Base-by-base conservation (phyloP, 2,888 invertebrate species). In the Tenthredo mesomela region DNA sequence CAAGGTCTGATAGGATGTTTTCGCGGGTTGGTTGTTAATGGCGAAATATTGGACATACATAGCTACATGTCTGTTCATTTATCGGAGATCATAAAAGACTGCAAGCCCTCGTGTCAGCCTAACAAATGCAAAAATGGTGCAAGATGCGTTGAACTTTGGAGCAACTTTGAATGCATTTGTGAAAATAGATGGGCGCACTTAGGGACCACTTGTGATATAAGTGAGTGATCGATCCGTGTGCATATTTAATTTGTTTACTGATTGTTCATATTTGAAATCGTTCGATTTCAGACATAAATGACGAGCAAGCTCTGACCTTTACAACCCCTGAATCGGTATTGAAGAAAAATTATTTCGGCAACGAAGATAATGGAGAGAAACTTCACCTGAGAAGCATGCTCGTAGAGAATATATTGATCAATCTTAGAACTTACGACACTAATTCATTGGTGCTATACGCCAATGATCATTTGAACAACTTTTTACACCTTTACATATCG, bases 1-100 rank as follows among this genome's bases (percentile, higher is more conserved):
- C 97, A 97, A 94, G 98, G 98, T 7, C 95, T 98, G 29, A 98
- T 98, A 88, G 99, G 99, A 37, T 99, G 99, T 93, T 98, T 98
- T 93, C 95, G 98, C 89, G 98, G 98, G 6, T 94, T 98, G 82
- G 97, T 98, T 0, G 98, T 98, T 33, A 98, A 98, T 91, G 97
- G 98, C 25, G 97, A 97, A 94, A 97, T 98, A 86, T 94, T 98
- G 67, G 98, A 98, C 91, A 97, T 99, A 87, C 97, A 98, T 93
- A 97, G 97, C 88, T 98, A 98, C 93, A 98, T 97, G 97, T 97
- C 97, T 65, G 98, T 98, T 47, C 98, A 98, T 94, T 94, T 98
- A 84, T 97, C 97, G 78, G 98, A 98, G 93, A 98, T 98, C 86
- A 97, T 98, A 86, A 97, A 97, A 92, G 98, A 98, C 92, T 99